Evolutionary conservation across 2,797 vertebrate genomes (phyloP).

Genomic region (Clarias pachynema): DNA sequence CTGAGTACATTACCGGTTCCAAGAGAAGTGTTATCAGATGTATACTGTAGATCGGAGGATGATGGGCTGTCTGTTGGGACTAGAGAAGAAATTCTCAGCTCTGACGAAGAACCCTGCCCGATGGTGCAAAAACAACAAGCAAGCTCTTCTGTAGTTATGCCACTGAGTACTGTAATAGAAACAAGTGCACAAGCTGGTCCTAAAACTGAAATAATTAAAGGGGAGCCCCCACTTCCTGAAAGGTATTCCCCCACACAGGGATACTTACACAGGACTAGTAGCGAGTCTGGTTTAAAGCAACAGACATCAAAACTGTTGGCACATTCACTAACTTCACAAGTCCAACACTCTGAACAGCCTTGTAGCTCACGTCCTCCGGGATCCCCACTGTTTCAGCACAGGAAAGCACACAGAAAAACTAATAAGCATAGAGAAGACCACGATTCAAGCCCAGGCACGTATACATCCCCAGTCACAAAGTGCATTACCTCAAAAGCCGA

Average conservation of each 20-base stretch:
- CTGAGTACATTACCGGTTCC: slow-evolving; percentile 64
- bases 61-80: slow-evolving; percentile 65
- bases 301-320: slow-evolving; percentile 31
- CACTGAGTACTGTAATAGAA: slow-evolving; percentile 13
- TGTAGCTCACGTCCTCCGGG: slow-evolving; percentile 12
- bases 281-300: slow-evolving; percentile 28
- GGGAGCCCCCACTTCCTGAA: slow-evolving; percentile 43
- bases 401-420: slow-evolving; percentile 76
- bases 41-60: slow-evolving; percentile 59
- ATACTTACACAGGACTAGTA: slow-evolving; percentile 61
- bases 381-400: slow-evolving; percentile 58
- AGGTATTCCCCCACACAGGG: slow-evolving; percentile 56
- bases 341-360: background rate
- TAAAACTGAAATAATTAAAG: slow-evolving; percentile 26
- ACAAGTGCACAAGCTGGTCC: slow-evolving; percentile 28
- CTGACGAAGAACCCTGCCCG: slow-evolving; percentile 62
- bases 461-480: slow-evolving; percentile 30
- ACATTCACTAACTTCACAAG: slow-evolving; percentile 40
- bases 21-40: slow-evolving; percentile 68
- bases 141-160: slow-evolving; percentile 26
- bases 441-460: slow-evolving; percentile 50
- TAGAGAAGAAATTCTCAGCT: slow-evolving; percentile 65
- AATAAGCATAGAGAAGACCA: slow-evolving; percentile 68
- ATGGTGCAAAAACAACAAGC: slow-evolving; percentile 42
- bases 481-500: slow-evolving; percentile 50